These are phyloP conservation scores for Caenorhabditis sinica DNA, from an alignment of 2,888 invertebrate genomes.

Conservation along the genomic window DNA sequence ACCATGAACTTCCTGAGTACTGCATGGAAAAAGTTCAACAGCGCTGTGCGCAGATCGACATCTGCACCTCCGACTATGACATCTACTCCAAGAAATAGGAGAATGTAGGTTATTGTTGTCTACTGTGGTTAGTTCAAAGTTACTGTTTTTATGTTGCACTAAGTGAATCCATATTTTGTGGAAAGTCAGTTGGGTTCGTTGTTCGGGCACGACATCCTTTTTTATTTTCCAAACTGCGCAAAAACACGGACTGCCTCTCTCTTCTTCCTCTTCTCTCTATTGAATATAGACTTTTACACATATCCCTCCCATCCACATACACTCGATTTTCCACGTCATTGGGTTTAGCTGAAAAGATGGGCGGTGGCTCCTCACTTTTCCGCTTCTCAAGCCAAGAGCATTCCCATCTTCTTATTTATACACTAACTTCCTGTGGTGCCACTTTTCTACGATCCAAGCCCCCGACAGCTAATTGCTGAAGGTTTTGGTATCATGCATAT, in stretches of 20 bases:
- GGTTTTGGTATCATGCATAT: conserved; percentile 4
- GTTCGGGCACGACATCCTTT: conserved; percentile 22
- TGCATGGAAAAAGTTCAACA: not conserved
- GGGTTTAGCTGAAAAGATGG: conserved; percentile 59
- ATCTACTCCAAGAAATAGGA: not conserved
- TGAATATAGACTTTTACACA: conserved; percentile 49
- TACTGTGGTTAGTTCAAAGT: not conserved
- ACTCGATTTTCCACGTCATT: conserved; percentile 65
- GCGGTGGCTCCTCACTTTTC: conserved; percentile 34
- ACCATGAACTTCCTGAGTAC: not conserved
- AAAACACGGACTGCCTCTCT: conserved; percentile 45
- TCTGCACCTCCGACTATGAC: not conserved
- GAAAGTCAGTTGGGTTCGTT: conserved; percentile 7
- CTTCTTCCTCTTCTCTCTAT: conserved; percentile 22
- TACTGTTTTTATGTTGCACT: not conserved
- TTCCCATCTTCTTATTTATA: conserved; percentile 26
- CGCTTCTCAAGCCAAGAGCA: conserved; percentile 2
- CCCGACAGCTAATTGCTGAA: not conserved
- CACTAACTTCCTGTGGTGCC: conserved; percentile 16
- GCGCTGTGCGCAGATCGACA: not conserved
- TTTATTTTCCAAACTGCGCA: conserved; percentile 48
- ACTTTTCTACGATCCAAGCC: not conserved
- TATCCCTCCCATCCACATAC: conserved; percentile 46
- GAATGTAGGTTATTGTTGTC: conserved; percentile 11
- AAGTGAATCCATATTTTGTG: not conserved